Evolutionary conservation across 2,113 vertebrate species (phyloP).

Genomic region (Apodemus speciosus): DNA sequence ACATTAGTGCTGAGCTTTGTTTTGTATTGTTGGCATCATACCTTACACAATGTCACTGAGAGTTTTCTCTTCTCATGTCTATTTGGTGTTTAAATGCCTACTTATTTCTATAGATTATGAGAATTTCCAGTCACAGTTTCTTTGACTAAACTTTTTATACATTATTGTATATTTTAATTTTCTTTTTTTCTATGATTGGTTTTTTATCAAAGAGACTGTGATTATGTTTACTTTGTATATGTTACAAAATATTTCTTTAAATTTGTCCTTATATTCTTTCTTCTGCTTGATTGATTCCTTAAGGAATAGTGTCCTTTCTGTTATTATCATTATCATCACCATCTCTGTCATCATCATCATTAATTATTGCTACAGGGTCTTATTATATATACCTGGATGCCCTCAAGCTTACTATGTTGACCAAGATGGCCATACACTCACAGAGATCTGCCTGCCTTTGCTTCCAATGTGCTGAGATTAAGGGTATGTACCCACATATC

Average conservation of each 20-base stretch:
- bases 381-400: no score
- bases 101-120: neutral
- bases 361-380: no score
- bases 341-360: no score
- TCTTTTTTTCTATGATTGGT: neutral
- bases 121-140: neutral
- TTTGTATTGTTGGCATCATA: neutral
- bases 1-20: neutral
- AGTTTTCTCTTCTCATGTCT: neutral
- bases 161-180: neutral
- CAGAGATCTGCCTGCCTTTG: neutral
- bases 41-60: neutral
- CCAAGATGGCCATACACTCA: no score
- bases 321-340: no score
- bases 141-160: neutral
- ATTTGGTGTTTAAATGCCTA: neutral
- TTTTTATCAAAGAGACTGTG: neutral
- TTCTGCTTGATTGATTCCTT: neutral
- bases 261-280: neutral
- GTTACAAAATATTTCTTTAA: neutral
- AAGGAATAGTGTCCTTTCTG: neutral
- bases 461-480: no score
- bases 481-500: no score
- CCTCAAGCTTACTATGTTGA: no score
- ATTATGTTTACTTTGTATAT: neutral